Conservation (phyloP, 2,113 vertebrate genomes). For the Carassius carassius region DNA sequence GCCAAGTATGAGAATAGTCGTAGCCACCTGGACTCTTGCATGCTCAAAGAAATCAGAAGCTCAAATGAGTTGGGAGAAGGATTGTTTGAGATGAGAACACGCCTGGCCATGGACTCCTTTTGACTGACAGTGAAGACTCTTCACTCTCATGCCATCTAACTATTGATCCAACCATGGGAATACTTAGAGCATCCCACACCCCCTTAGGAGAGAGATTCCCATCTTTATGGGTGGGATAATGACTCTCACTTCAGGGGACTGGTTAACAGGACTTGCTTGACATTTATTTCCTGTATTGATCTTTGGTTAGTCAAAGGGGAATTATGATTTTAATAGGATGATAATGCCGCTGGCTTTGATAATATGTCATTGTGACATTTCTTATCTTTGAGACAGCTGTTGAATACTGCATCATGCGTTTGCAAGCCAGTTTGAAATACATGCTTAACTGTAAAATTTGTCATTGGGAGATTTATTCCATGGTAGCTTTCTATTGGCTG, state of each 20-base stretch:
- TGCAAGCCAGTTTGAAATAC: slow-evolving; percentile 1
- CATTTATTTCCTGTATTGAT: slow-evolving; percentile 72
- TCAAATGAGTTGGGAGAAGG: not conserved
- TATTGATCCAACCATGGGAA: slow-evolving; percentile 72
- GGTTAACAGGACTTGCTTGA: slow-evolving; percentile 70
- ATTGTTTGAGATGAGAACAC: slow-evolving; percentile 28
- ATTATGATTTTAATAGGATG: slow-evolving; percentile 43
- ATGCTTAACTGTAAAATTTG: slow-evolving; percentile 21
- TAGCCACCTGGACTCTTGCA: not conserved
- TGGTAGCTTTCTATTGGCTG: slow-evolving; percentile 19
- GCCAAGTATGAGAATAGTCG: not conserved
- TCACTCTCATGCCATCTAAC: slow-evolving; percentile 59
- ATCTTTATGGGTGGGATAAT: slow-evolving; percentile 68
- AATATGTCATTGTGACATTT: slow-evolving; percentile 36
- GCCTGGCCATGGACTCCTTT: slow-evolving; percentile 17
- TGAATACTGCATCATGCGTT: slow-evolving; percentile 4
- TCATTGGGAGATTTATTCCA: slow-evolving; percentile 25
- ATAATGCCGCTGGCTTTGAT: slow-evolving; percentile 45
- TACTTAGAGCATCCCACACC: slow-evolving; percentile 67
- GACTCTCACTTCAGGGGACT: slow-evolving; percentile 69
- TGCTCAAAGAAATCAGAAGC: not conserved
- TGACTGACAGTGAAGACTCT: slow-evolving; percentile 54
- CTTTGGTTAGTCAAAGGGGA: slow-evolving; percentile 47
- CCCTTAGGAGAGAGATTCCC: slow-evolving; percentile 68
- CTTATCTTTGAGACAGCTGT: not conserved